Percentiles rank a stretch among this genome's conserved stretches.
These are phyloP conservation scores for Acanthopagrus latus DNA, from an alignment of 2,797 vertebrate genomes.

Conservation along the genomic window DNA sequence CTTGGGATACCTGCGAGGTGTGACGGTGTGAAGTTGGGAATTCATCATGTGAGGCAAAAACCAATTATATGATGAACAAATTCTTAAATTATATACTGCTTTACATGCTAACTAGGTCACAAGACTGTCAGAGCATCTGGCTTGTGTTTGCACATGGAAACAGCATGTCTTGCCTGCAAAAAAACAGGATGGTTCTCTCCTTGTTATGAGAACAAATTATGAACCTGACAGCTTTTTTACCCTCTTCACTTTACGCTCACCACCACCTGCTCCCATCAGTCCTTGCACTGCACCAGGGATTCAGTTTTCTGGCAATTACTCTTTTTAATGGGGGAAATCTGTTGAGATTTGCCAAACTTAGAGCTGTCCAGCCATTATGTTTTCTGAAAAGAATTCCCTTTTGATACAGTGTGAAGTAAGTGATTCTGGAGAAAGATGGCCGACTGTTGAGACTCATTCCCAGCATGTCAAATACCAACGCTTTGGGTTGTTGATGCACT, in stretches of 20 bases:
- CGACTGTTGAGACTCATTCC: too few species aligned
- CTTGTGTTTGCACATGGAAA: conserved; percentile 31
- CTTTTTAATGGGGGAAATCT: too few species aligned
- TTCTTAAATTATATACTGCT: background rate
- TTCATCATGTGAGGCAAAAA: background rate
- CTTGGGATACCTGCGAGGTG: background rate
- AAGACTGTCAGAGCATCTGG: conserved; percentile 24
- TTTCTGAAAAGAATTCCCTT: too few species aligned
- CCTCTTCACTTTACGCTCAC: conserved; percentile 1
- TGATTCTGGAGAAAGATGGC: too few species aligned
- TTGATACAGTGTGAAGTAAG: too few species aligned
- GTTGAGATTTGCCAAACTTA: too few species aligned
- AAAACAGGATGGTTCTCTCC: conserved; percentile 13
- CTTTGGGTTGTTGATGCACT: too few species aligned
- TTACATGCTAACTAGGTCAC: conserved; percentile 14
- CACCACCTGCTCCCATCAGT: conserved; percentile 30
- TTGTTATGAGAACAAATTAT: conserved; percentile 15
- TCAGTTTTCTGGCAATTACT: too few species aligned
- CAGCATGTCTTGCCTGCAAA: conserved; percentile 19
- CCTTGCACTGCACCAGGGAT: background rate
- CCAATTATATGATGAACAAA: background rate
- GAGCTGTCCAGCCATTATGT: too few species aligned
- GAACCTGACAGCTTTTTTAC: conserved; percentile 16
- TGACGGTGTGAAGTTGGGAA: background rate
- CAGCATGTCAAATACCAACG: too few species aligned